These are phyloP conservation scores for Lepidothrix coronata DNA, from an alignment of 2,113 vertebrate genomes.

Conservation along the genomic window DNA sequence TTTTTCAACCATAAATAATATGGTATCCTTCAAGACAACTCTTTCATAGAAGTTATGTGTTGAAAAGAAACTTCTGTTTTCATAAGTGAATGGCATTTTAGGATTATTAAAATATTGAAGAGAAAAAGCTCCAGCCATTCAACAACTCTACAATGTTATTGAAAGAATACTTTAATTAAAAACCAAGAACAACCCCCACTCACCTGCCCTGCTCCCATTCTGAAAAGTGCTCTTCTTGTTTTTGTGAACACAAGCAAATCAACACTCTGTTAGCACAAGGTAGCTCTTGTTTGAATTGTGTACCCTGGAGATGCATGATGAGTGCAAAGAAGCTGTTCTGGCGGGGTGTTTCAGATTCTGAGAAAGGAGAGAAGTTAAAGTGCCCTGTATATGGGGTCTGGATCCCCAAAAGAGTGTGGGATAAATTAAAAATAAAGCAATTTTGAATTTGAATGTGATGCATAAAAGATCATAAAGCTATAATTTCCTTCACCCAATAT, in stretches of 20 bases:
- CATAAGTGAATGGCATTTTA: neutral
- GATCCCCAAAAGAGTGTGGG: neutral
- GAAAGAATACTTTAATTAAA: slow-evolving; percentile 1
- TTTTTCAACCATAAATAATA: slow-evolving; percentile 32
- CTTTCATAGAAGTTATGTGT: neutral
- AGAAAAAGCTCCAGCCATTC: neutral
- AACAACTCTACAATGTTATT: neutral
- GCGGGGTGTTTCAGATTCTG: neutral
- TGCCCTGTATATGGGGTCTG: neutral
- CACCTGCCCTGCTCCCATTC: neutral
- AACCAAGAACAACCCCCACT: neutral
- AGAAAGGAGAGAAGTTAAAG: slow-evolving; percentile 14
- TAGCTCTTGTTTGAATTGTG: slow-evolving; percentile 41
- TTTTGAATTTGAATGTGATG: neutral
- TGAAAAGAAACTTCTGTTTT: slow-evolving; percentile 16
- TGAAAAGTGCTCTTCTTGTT: slow-evolving; percentile 8
- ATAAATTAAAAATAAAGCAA: slow-evolving; percentile 11
- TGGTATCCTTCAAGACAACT: neutral
- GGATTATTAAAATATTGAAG: neutral
- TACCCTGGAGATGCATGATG: slow-evolving; percentile 50
- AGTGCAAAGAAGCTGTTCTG: neutral
- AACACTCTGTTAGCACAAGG: slow-evolving; percentile 34
- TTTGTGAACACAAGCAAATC: slow-evolving; percentile 6
- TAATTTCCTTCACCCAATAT: slow-evolving; percentile 1
- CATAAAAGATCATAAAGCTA: neutral